Base-by-base conservation (phyloP, 2,888 invertebrate genomes). In the Drosophila kambysellisi region DNA sequence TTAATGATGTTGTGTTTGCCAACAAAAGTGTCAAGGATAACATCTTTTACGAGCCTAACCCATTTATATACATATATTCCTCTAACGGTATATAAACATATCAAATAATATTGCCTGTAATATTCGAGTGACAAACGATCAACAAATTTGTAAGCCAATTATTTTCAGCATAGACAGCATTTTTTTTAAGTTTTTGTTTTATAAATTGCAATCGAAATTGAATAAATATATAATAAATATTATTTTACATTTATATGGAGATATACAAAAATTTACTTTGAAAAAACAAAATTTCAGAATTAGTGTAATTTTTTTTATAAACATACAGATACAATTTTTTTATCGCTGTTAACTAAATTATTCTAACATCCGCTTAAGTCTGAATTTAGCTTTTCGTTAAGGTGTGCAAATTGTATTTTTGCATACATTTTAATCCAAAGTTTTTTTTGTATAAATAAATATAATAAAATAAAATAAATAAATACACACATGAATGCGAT, bases 1-100 rank as follows among this genome's bases (percentile, higher is more conserved):
- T 88, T 77, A 87, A 88, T 82, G 82, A 85, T 74, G 74, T 76
- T 83, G 62, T 86, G 72, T 61, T 74, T 70, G 70, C 63, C 53
- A 66, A 64, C 58, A 54, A 69, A 54, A 59, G 57, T 32, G 25
- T 30, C 43, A 41, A 59, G 20, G 32, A 51, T 6, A 39, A 25
- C 30, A 33, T 17, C 39, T 48, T 53, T 29, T 17, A 25, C 52
- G 39, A n/a, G 32, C 25, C 39, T 48, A 35, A 67, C 43, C 43
- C 50, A 43, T 58, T 61, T 58, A 15, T 15, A 3, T 39, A 46
- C 12, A 41, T 33, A 37, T 20, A 51, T 33, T 12, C 25, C 25
- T 1, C 4, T 9, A 8, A 43, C 9, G 8, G 1, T 7, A 51
- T 1, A 0, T 4, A 17, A 25, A 32, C 30, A 56, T 29, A 37